phyloP scores from a whole-genome alignment of 2,888 invertebrate genomes.

The Cryptus viduatorius region DNA sequence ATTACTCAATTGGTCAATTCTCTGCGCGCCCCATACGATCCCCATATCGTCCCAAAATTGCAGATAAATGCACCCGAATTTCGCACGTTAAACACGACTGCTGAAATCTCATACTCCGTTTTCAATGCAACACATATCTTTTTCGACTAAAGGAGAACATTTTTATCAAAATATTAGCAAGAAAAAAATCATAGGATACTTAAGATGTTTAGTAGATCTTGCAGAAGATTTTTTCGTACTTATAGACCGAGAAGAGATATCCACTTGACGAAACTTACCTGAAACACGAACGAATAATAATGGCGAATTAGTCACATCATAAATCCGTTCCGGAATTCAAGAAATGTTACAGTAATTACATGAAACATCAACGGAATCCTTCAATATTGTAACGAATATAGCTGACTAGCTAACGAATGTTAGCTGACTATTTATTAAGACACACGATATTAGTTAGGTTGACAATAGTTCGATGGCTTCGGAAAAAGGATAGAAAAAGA shows the following conservation, averaged over 20 bases:
- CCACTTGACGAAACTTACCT: slow-evolving; percentile 62
- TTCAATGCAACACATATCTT: background rate
- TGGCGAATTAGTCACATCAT: background rate
- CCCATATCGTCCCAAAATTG: background rate
- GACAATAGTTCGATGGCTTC: too few species aligned
- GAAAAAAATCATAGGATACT: background rate
- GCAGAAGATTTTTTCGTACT: background rate
- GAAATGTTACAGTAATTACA: background rate
- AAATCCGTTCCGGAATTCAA: background rate
- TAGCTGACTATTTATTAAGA: too few species aligned
- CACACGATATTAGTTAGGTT: too few species aligned
- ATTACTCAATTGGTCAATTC: slow-evolving; percentile 59
- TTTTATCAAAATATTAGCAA: background rate
- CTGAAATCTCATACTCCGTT: too few species aligned
- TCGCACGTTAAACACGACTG: background rate
- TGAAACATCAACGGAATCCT: background rate
- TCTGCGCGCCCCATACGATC: slow-evolving; percentile 13
- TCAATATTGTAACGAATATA: too few species aligned
- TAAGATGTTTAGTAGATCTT: background rate
- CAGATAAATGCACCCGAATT: background rate
- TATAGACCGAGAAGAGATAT: background rate
- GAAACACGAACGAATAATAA: slow-evolving; percentile 49
- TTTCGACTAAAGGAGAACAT: background rate
- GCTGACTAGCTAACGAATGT: too few species aligned
- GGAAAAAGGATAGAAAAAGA: too few species aligned